Percentiles rank a stretch among this genome's conserved stretches.
Evolutionary conservation across 2,888 invertebrate genomes (phyloP).

Genomic region (Oegoconia quadripuncta): DNA sequence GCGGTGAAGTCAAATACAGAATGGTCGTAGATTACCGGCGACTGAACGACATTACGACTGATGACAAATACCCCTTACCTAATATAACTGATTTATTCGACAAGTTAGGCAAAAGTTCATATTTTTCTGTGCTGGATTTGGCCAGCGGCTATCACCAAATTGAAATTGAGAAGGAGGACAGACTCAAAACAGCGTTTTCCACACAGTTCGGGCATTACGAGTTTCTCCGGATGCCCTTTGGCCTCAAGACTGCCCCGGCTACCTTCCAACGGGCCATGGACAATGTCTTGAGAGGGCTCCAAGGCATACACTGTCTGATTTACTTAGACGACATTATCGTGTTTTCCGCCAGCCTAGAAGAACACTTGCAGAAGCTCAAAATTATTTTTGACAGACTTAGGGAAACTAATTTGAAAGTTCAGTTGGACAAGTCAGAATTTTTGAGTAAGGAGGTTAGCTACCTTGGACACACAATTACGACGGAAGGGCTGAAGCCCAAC

Average conservation of each 20-base stretch:
- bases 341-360: constrained; percentile 24
- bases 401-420: too few species aligned
- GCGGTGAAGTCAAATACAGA: constrained; percentile 19
- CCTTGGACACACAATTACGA: constrained; percentile 33
- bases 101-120: too few species aligned
- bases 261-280: constrained; percentile 26
- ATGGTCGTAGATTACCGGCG: constrained; percentile 23
- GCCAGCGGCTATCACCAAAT: constrained; percentile 16
- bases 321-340: constrained; percentile 38
- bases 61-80: constrained; percentile 15
- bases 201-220: constrained; percentile 28
- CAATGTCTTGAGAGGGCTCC: constrained; percentile 22
- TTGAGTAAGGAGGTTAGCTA: constrained; percentile 29
- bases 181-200: constrained; percentile 13
- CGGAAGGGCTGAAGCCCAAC: constrained; percentile 29
- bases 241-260: constrained; percentile 17
- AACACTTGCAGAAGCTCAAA: constrained; percentile 23
- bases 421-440: too few species aligned
- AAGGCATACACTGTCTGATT: constrained; percentile 25
- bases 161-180: constrained; percentile 8
- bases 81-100: constrained; percentile 14
- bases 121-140: constrained; percentile 13
- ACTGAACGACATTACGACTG: constrained; percentile 12
- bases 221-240: too few species aligned
- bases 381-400: constrained; percentile 23